These are phyloP conservation scores for Plusia festucae DNA, from an alignment of 2,888 invertebrate species.

Conservation along the genomic window DNA sequence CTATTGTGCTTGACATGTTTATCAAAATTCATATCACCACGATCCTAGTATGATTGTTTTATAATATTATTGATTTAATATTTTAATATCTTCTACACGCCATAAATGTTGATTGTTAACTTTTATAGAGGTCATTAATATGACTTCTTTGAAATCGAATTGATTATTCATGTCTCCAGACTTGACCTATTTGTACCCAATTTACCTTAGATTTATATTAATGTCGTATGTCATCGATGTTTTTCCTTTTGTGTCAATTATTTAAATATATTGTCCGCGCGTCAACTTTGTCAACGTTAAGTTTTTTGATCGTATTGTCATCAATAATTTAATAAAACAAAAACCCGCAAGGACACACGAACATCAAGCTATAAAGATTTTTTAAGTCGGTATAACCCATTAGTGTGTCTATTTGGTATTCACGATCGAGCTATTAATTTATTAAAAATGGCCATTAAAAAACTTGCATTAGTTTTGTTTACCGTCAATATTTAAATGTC, in stretches of 20 bases:
- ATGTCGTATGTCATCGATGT: conserved; percentile 36
- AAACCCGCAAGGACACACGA: conserved; percentile 48
- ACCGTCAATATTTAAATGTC: conserved; percentile 69
- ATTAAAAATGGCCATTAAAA: conserved; percentile 62
- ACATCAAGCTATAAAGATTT: conserved; percentile 48
- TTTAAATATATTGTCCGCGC: conserved; percentile 36
- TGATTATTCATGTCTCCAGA: conserved; percentile 55
- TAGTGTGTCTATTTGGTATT: conserved; percentile 61
- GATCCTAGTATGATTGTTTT: conserved; percentile 57
- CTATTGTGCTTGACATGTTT: conserved; percentile 57
- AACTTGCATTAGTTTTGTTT: conserved; percentile 66
- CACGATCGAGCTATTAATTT: conserved; percentile 64
- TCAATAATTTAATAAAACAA: conserved; percentile 41
- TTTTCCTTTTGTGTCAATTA: conserved; percentile 40
- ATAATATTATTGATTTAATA: conserved; percentile 60
- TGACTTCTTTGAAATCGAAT: conserved; percentile 51
- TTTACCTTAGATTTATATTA: conserved; percentile 50
- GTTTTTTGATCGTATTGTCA: conserved; percentile 36
- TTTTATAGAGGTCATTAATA: conserved; percentile 61
- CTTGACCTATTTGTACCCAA: conserved; percentile 56
- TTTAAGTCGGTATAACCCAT: conserved; percentile 52
- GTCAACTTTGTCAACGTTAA: conserved; percentile 29
- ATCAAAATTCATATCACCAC: conserved; percentile 55
- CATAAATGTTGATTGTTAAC: conserved; percentile 55
- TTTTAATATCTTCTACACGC: conserved; percentile 54